Conservation (phyloP, 2,888 invertebrate genomes). For the Margaritifera margaritifera region DNA sequence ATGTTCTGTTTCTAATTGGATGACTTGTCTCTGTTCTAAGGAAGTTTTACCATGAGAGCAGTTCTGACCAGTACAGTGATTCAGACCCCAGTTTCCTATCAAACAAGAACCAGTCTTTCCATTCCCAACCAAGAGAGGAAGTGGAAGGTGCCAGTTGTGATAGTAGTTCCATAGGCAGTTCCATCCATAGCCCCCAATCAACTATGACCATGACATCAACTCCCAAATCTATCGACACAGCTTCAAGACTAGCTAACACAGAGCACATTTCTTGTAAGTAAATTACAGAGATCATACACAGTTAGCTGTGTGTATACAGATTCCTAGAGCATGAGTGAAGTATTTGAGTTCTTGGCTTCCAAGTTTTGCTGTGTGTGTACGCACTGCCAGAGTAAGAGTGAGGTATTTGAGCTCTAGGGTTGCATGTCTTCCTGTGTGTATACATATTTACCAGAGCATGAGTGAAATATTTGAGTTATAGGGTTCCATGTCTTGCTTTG, state of each 20-base stretch:
- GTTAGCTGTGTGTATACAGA: background rate
- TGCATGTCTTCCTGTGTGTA: too few relatives aligned
- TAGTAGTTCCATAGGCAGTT: constrained; percentile 58
- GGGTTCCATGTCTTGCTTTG: too few relatives aligned
- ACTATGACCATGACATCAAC: constrained; percentile 23
- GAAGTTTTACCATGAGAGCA: constrained; percentile 52
- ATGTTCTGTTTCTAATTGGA: too few relatives aligned
- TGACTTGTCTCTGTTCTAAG: constrained; percentile 1
- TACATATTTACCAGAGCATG: too few relatives aligned
- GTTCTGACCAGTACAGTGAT: constrained; percentile 61
- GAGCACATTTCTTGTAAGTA: constrained; percentile 48
- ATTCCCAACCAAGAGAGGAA: constrained; percentile 39
- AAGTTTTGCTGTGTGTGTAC: too few relatives aligned
- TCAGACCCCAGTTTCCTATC: constrained; percentile 55
- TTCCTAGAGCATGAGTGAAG: background rate
- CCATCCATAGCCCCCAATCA: constrained; percentile 44
- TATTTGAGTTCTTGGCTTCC: too few relatives aligned
- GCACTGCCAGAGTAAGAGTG: too few relatives aligned
- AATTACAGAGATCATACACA: background rate
- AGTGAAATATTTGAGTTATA: too few relatives aligned
- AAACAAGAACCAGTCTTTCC: constrained; percentile 28
- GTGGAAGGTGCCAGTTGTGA: constrained; percentile 66
- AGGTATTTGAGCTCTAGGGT: too few relatives aligned
- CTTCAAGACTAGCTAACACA: constrained; percentile 12
- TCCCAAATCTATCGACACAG: constrained; percentile 10